A percentile compares a stretch with the other conserved stretches of the same genome.
phyloP scores from a whole-genome alignment of 35 echinoderm and acorn worm species.

The Apostichopus parvimensis region DNA sequence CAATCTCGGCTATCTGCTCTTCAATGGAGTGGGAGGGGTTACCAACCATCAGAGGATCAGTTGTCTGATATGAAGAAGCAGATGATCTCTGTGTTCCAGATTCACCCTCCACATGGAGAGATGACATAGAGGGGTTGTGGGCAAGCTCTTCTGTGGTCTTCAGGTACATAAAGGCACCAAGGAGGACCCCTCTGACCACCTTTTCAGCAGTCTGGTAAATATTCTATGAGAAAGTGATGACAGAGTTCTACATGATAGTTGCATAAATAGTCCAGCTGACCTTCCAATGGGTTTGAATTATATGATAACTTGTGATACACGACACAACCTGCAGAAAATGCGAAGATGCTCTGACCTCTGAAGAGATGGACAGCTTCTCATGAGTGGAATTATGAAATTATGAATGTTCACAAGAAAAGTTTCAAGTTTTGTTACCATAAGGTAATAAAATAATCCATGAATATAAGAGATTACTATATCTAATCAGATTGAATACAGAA shows the following conservation, averaged over 20 bases:
- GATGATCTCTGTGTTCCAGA: constrained; percentile 31
- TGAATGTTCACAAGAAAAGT: too few relatives aligned
- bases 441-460: too few relatives aligned
- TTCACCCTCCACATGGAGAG: constrained; percentile 19
- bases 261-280: background rate
- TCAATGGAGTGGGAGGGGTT: background rate
- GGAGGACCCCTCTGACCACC: background rate
- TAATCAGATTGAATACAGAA: too few relatives aligned
- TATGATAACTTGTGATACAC: background rate
- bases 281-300: background rate
- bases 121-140: background rate
- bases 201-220: constrained; percentile 18
- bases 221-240: background rate
- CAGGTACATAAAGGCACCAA: constrained; percentile 31
- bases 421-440: too few relatives aligned
- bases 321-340: too few relatives aligned
- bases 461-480: too few relatives aligned
- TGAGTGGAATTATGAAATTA: too few relatives aligned
- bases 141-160: constrained; percentile 15
- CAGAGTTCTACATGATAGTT: background rate
- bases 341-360: too few relatives aligned
- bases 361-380: too few relatives aligned
- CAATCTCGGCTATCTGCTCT: constrained; percentile 2
- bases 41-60: background rate
- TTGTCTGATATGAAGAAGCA: background rate